These are phyloP conservation scores for Sigmodon hispidus DNA, from an alignment of 2,113 vertebrate species.

Conservation along the genomic window DNA sequence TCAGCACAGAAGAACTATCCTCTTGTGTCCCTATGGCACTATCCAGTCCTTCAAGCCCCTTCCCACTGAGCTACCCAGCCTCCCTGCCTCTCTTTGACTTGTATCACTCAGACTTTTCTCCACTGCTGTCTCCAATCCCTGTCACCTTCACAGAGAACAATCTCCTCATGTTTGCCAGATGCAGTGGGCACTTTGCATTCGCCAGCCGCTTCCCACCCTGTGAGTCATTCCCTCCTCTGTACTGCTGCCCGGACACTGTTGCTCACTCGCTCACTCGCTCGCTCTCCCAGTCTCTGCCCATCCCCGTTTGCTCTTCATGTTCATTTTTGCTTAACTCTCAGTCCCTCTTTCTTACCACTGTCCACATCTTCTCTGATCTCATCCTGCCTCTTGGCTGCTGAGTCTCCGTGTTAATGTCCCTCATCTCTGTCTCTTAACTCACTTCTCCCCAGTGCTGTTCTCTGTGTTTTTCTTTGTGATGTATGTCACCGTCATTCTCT, in stretches of 20 bases:
- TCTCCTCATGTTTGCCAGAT: constrained; percentile 7
- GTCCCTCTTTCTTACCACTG: not conserved
- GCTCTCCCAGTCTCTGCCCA: not conserved
- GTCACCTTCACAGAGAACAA: constrained; percentile 5
- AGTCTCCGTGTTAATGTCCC: not conserved
- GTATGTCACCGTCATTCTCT: not conserved
- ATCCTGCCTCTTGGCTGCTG: not conserved
- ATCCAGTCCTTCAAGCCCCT: not conserved
- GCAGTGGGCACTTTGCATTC: not conserved
- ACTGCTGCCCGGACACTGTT: not conserved
- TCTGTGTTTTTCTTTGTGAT: constrained; percentile 15
- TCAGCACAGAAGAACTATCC: not conserved
- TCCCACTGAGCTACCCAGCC: not conserved
- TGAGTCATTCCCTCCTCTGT: not conserved
- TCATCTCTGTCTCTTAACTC: not conserved
- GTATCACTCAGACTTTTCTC: not conserved
- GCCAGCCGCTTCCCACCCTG: not conserved
- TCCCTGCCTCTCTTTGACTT: not conserved
- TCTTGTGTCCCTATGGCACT: not conserved
- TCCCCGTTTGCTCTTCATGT: not conserved
- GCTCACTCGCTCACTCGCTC: too few species aligned
- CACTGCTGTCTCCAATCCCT: fast-evolving
- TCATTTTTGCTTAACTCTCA: not conserved
- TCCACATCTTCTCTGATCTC: not conserved
- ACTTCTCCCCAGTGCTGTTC: not conserved